These are phyloP conservation scores for Craterocephalus amniculus DNA, from an alignment of 2,797 vertebrate species.

Conservation along the genomic window DNA sequence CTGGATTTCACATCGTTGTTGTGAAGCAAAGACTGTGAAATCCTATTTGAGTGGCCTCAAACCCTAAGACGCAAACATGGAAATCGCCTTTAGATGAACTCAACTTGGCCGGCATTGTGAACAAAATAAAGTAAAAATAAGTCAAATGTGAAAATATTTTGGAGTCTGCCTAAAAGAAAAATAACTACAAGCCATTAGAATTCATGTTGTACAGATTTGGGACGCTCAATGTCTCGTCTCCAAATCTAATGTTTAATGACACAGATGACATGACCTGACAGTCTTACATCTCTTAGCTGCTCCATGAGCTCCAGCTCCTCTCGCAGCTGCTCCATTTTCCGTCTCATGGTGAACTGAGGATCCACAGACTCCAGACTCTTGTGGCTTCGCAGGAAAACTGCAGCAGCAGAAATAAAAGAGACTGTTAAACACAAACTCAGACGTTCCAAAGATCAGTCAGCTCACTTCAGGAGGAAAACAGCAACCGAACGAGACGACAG, in stretches of 20 bases:
- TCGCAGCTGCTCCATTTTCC: slow-evolving; percentile 96
- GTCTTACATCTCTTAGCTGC: slow-evolving; percentile 82
- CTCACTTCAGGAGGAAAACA: not conserved
- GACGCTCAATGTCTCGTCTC: not conserved
- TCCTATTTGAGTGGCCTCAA: not conserved
- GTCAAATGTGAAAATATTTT: not conserved
- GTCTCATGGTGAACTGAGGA: slow-evolving; percentile 95
- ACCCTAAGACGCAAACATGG: not conserved
- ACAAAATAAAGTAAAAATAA: not conserved
- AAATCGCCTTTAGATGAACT: not conserved
- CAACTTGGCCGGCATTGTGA: not conserved
- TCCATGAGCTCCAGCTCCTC: slow-evolving; percentile 90
- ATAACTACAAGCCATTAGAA: not conserved
- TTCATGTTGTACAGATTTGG: not conserved
- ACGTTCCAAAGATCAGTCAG: not conserved
- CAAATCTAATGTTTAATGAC: too few species aligned
- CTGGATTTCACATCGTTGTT: not conserved
- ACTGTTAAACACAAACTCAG: not conserved
- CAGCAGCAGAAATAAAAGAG: slow-evolving; percentile 15
- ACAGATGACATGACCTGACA: too few species aligned
- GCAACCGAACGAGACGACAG: not conserved
- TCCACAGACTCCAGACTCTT: slow-evolving; percentile 93
- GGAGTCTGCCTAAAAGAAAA: not conserved
- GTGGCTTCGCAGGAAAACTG: slow-evolving; percentile 89
- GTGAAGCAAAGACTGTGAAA: not conserved